These are phyloP conservation scores for Macrophya alboannulata DNA, from an alignment of 2,888 invertebrate species.

Conservation along the genomic window DNA sequence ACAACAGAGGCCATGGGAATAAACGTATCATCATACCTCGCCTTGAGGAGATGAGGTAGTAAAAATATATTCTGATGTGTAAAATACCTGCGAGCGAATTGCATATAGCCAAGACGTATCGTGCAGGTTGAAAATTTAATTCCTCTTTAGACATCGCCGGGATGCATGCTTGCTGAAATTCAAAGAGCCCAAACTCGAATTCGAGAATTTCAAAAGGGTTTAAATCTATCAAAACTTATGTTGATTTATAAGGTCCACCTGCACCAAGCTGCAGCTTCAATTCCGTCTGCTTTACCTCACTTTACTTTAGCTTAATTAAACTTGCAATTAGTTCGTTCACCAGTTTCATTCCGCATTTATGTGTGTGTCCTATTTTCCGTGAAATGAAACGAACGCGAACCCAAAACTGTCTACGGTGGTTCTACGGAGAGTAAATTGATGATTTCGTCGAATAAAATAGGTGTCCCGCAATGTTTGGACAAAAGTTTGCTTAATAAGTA, in stretches of 20 bases:
- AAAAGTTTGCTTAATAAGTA: not conserved
- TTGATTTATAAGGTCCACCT: constrained; percentile 30
- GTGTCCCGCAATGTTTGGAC: not conserved
- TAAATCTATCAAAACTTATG: constrained; percentile 18
- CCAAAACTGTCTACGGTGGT: not conserved
- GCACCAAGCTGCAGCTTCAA: not conserved
- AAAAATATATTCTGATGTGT: not conserved
- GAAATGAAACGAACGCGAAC: not conserved
- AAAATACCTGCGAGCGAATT: not conserved
- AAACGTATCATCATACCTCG: not conserved
- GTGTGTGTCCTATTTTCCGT: not conserved
- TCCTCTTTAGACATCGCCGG: not conserved
- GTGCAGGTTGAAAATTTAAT: not conserved
- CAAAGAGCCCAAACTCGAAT: not conserved
- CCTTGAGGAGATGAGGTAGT: not conserved
- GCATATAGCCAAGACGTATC: not conserved
- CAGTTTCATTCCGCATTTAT: not conserved
- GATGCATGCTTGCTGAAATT: not conserved
- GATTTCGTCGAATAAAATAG: not conserved
- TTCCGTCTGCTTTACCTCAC: constrained; percentile 39
- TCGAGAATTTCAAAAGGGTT: not conserved
- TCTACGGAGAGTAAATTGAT: not conserved
- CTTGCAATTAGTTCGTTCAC: constrained; percentile 36
- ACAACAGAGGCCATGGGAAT: not conserved
- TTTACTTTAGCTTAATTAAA: constrained; percentile 47